Evolutionary conservation across 2,888 invertebrate genomes (phyloP).

Genomic region (Nomada flava): DNA sequence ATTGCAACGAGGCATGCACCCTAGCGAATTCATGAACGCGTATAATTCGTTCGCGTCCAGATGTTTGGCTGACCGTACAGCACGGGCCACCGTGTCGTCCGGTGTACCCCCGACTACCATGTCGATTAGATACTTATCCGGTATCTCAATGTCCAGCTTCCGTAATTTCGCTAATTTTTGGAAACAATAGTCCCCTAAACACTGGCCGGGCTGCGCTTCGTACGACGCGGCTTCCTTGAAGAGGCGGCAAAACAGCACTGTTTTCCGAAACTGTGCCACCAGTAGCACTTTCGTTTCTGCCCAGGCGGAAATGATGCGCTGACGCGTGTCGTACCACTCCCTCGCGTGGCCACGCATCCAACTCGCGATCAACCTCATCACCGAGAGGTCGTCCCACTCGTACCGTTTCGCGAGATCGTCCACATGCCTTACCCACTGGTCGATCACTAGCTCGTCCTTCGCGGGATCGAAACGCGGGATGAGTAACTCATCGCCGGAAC

Average conservation of each 20-base stretch:
- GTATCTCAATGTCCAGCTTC: background rate
- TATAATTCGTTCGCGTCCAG: no score
- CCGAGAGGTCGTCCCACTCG: background rate
- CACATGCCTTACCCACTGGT: background rate
- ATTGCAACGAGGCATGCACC: no score
- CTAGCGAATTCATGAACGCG: no score
- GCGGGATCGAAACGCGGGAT: background rate
- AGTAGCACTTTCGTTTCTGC: background rate
- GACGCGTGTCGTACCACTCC: background rate
- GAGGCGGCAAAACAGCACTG: background rate
- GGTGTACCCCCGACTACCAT: no score
- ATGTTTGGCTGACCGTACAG: no score
- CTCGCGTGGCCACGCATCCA: background rate
- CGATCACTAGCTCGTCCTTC: no score
- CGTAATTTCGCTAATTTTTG: background rate
- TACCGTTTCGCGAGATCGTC: background rate
- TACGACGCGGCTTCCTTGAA: background rate
- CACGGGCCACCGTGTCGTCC: no score
- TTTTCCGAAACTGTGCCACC: background rate
- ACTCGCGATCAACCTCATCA: conserved; percentile 1
- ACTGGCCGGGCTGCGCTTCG: background rate
- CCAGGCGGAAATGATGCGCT: background rate
- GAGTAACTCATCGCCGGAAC: background rate
- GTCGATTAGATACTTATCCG: background rate
- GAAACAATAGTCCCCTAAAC: background rate